Percentiles rank a stretch among this genome's conserved stretches.
phyloP scores from a whole-genome alignment of 2,888 invertebrate species.

The Clostera curtula region DNA sequence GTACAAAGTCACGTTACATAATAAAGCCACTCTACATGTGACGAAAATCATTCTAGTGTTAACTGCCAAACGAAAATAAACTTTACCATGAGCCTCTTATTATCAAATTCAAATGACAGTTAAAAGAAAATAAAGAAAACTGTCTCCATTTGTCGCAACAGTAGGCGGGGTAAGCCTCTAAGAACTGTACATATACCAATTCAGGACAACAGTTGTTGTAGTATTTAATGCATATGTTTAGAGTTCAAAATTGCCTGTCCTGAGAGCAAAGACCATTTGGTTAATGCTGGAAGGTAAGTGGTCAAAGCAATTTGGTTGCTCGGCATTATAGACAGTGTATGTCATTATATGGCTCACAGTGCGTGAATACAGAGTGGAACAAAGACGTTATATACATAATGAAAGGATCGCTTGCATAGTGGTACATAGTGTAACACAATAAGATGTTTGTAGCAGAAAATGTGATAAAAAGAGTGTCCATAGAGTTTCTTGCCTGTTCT shows the following conservation, averaged over 20 bases:
- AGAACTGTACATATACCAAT: slow-evolving; percentile 15
- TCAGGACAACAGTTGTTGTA: background rate
- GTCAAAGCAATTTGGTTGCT: slow-evolving; percentile 27
- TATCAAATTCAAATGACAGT: slow-evolving; percentile 1
- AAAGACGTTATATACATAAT: no score
- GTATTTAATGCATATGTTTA: background rate
- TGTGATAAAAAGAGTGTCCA: no score
- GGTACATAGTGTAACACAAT: no score
- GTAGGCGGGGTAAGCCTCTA: slow-evolving; percentile 57
- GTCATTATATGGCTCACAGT: slow-evolving; percentile 26
- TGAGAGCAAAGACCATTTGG: slow-evolving; percentile 4
- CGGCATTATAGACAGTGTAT: slow-evolving; percentile 24
- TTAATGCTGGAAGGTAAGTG: slow-evolving; percentile 13
- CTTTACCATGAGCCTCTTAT: slow-evolving; percentile 4
- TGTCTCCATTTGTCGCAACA: slow-evolving; percentile 66
- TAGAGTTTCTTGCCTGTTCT: no score
- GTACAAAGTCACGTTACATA: no score
- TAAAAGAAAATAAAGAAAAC: slow-evolving; percentile 33
- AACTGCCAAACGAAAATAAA: slow-evolving; percentile 14
- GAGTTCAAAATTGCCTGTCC: slow-evolving; percentile 9
- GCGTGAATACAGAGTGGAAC: slow-evolving; percentile 27
- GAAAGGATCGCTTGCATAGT: no score
- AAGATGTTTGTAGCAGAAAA: no score
- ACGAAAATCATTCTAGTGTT: no score
- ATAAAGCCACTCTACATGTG: no score